Evolutionary conservation across 1,140 invertebrate genomes (phyloP), one percentile per base, ranked within the genome.

Genomic region (Polypedilum pembai): DNA sequence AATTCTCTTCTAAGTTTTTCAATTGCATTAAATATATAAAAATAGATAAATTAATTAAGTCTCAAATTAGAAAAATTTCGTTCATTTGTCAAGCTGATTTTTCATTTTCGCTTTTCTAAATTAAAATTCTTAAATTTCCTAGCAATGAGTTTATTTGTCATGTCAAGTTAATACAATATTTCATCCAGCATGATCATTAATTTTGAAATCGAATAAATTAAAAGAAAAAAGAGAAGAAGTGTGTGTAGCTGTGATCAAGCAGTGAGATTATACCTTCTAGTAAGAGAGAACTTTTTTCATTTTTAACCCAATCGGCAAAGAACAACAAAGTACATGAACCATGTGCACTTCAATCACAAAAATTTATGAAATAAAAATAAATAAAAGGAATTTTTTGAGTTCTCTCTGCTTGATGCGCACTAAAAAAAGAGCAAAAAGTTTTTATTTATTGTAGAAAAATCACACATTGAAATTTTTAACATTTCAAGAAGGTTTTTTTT

Each of bases 381-480:
- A 56, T 56, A 56, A 56, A 45, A 45, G 8, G 15, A 45, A 56
- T n/a, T 56, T n/a, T n/a, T n/a, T 56, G 4, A 56, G 45, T 33
- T 33, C 24, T 33, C 24, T 56, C 45, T 56, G 45, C 45, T 56
- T 56, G 45, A 56, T 56, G 12, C 45, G 45, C n/a, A 56, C 15
- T 8, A 45, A 45, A 56, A 33, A 33, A 56, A n/a, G 10, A 56
- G 24, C 24, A 33, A 33, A 33, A 33, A 3, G 24, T 56, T 21
- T 65, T 69, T 20, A 69, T 69, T 69, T 69, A 69, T 69, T 69
- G 8, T 21, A 69, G 8, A 69, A 69, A 69, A 69, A 69, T 69
- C 65, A 69, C 65, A 69, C 65, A 20, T 69, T 69, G 15, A 69
- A 69, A 69, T 69, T 69, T 18, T 69, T 21, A 69, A 69, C 65